phyloP scores from a whole-genome alignment of 2,888 invertebrate genomes.

The Drosophila lacicola region DNA sequence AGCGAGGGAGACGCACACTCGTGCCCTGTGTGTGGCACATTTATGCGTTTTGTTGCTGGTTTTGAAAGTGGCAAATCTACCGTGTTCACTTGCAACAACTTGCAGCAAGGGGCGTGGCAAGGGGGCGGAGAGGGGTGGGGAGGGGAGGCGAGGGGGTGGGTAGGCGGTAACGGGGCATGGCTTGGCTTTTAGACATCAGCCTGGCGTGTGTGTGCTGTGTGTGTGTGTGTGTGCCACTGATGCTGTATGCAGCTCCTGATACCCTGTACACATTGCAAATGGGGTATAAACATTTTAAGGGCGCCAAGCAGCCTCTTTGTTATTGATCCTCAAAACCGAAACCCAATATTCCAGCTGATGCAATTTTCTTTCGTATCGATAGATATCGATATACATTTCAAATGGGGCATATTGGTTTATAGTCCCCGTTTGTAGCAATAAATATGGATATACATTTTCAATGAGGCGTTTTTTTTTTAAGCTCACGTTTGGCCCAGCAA shows the following conservation, averaged over 20 bases:
- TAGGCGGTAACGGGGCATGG: not conserved
- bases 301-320: too few relatives aligned
- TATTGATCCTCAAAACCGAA: too few relatives aligned
- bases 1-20: not conserved
- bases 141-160: not conserved
- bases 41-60: slow-evolving; percentile 67
- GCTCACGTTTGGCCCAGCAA: too few relatives aligned
- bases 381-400: not conserved
- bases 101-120: slow-evolving; percentile 2
- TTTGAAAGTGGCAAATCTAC: slow-evolving; percentile 60
- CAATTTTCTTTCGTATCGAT: not conserved
- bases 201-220: slow-evolving; percentile 6
- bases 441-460: too few relatives aligned
- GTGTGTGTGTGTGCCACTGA: slow-evolving; percentile 7
- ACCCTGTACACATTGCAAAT: not conserved
- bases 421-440: too few relatives aligned
- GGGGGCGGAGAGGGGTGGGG: not conserved
- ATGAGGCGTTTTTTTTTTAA: too few relatives aligned
- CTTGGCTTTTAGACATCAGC: slow-evolving; percentile 39
- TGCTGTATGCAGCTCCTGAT: slow-evolving; percentile 26
- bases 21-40: slow-evolving; percentile 47
- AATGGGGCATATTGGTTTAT: too few relatives aligned
- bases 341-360: not conserved
- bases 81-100: slow-evolving; percentile 56
- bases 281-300: not conserved